Percentiles rank a stretch among this genome's conserved stretches.
phyloP scores from a whole-genome alignment of 2,888 invertebrate species.

The Gnatocerus cornutus region DNA sequence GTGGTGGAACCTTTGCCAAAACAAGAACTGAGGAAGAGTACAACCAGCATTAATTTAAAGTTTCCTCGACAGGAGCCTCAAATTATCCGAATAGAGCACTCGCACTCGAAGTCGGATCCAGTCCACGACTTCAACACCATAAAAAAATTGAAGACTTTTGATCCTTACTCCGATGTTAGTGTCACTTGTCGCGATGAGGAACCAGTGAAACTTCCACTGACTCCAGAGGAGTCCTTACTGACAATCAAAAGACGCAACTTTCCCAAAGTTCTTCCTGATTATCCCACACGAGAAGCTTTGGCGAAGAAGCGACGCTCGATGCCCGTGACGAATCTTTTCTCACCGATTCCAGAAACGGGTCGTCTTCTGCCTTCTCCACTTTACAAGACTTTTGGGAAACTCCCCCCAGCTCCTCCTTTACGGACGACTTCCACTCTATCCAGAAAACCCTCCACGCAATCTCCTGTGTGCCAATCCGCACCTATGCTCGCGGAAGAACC shows the following conservation, averaged over 20 bases:
- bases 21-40: slow-evolving; percentile 62
- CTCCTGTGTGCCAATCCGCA: slow-evolving; percentile 70
- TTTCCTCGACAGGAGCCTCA: slow-evolving; percentile 59
- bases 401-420: slow-evolving; percentile 84
- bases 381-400: slow-evolving; percentile 63
- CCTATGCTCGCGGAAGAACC: slow-evolving; percentile 72
- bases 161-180: slow-evolving; percentile 77
- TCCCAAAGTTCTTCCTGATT: slow-evolving; percentile 90
- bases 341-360: slow-evolving; percentile 64
- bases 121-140: slow-evolving; percentile 73
- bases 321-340: slow-evolving; percentile 73
- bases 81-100: slow-evolving; percentile 75
- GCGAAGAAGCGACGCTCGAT: slow-evolving; percentile 77
- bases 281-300: slow-evolving; percentile 71
- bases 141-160: slow-evolving; percentile 69
- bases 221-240: slow-evolving; percentile 81
- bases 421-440: slow-evolving; percentile 81
- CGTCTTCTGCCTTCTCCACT: slow-evolving; percentile 65
- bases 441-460: slow-evolving; percentile 68
- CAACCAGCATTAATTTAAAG: slow-evolving; percentile 67
- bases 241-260: slow-evolving; percentile 86
- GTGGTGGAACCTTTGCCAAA: slow-evolving; percentile 53
- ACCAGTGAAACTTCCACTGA: slow-evolving; percentile 70
- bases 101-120: slow-evolving; percentile 81
- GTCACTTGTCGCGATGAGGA: slow-evolving; percentile 82